Conservation (phyloP, 2,797 vertebrate species). For the Aeoliscus strigatus region DNA sequence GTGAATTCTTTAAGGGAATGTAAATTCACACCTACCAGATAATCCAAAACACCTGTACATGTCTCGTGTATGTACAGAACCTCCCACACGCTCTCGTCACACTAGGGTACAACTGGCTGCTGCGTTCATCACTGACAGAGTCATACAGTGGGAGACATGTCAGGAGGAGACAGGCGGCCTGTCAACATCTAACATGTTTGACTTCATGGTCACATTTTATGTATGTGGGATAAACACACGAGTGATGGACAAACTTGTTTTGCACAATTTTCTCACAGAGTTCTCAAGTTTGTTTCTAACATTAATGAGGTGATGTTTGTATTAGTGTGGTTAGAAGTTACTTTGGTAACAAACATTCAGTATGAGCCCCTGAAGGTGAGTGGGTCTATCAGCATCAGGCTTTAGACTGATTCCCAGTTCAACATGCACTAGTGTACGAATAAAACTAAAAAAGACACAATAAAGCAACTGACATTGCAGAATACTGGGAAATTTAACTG, state of each 20-base stretch:
- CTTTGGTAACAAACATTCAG: too few species aligned
- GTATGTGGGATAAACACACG: constrained; percentile 22
- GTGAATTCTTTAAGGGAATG: constrained; percentile 20
- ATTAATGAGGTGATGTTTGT: too few species aligned
- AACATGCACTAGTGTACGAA: too few species aligned
- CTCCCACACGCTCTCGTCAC: constrained; percentile 29
- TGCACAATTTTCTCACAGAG: too few species aligned
- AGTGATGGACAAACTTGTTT: constrained; percentile 24
- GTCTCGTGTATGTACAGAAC: constrained; percentile 29
- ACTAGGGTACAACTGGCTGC: constrained; percentile 22
- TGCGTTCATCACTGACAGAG: constrained; percentile 15
- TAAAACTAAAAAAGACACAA: too few species aligned
- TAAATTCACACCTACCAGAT: constrained; percentile 32
- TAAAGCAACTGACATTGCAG: too few species aligned
- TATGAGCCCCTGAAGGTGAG: too few species aligned
- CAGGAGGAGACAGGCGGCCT: constrained; percentile 43
- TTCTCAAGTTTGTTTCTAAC: too few species aligned
- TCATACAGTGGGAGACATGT: constrained; percentile 14
- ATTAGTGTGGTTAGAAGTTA: too few species aligned
- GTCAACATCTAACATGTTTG: constrained; percentile 12
- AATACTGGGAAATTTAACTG: too few species aligned
- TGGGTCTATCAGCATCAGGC: too few species aligned
- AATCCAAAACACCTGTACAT: constrained; percentile 31
- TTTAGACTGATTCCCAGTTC: too few species aligned
- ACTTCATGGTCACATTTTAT: constrained; percentile 12